Evolutionary conservation across 2,113 vertebrate genomes (phyloP).

Genomic region (Falcunculus frontatus): DNA sequence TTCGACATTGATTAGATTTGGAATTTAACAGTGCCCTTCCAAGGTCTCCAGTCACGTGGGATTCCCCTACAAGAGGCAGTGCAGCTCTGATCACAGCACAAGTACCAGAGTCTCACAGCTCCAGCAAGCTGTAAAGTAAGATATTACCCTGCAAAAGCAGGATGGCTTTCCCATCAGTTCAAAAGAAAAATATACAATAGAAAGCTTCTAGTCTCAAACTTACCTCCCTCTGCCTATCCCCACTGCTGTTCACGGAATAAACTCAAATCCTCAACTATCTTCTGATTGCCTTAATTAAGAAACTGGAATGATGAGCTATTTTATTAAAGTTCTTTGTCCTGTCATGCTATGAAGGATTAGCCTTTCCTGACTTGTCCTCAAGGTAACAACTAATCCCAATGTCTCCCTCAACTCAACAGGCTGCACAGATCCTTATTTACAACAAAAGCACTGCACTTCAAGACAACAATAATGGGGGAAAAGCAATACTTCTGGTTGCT

Average conservation of each 20-base stretch:
- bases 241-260: neutral
- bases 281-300: neutral
- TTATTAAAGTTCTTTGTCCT: conserved; percentile 20
- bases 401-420: neutral
- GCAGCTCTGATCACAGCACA: neutral
- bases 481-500: neutral
- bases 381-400: conserved; percentile 4
- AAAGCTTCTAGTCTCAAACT: neutral
- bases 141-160: neutral
- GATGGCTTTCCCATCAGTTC: neutral
- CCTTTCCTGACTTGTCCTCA: neutral
- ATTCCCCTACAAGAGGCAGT: neutral
- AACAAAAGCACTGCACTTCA: neutral
- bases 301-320: neutral
- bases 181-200: neutral
- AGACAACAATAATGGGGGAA: neutral
- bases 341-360: conserved; percentile 19
- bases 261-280: neutral
- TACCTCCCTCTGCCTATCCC: neutral
- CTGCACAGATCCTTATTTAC: neutral
- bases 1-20: neutral
- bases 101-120: neutral
- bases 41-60: neutral
- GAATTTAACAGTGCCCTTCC: neutral
- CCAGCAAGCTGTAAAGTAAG: neutral